Percentiles rank a stretch among this genome's conserved stretches.
phyloP scores from a whole-genome alignment of 2,888 invertebrate genomes.

The Coenonympha arcania region DNA sequence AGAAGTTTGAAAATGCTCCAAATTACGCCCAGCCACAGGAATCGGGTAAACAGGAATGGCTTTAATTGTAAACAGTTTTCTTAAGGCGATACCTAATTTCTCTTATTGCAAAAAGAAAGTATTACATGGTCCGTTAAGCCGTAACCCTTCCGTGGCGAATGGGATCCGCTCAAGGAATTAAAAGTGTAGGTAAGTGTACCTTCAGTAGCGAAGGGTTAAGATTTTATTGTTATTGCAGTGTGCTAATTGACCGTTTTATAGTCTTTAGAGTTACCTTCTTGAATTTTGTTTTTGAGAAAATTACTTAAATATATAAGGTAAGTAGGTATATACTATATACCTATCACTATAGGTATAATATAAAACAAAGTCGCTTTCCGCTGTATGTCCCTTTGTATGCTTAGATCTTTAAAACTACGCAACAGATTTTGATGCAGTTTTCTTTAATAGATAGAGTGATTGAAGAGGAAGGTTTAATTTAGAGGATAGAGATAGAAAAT shows the following conservation, averaged over 20 bases:
- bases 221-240: constrained; percentile 48
- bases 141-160: constrained; percentile 65
- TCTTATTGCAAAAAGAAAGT: constrained; percentile 27
- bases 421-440: too few relatives aligned
- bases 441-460: too few relatives aligned
- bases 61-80: constrained; percentile 11
- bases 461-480: too few relatives aligned
- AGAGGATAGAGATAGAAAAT: too few relatives aligned
- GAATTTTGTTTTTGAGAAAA: background rate
- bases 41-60: background rate
- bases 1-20: too few relatives aligned
- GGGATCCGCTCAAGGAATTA: constrained; percentile 52
- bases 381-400: too few relatives aligned
- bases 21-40: too few relatives aligned
- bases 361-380: too few relatives aligned
- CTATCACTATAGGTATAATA: too few relatives aligned
- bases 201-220: constrained; percentile 44
- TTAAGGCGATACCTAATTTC: constrained; percentile 21
- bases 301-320: background rate
- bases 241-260: constrained; percentile 54
- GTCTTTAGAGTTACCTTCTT: constrained; percentile 32
- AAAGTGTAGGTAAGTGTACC: constrained; percentile 45
- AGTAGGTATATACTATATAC: too few relatives aligned
- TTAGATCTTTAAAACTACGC: too few relatives aligned
- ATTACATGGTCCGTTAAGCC: constrained; percentile 51